These are phyloP conservation scores for Bombus huntii DNA, from an alignment of 1,140 invertebrate species.

Conservation along the genomic window DNA sequence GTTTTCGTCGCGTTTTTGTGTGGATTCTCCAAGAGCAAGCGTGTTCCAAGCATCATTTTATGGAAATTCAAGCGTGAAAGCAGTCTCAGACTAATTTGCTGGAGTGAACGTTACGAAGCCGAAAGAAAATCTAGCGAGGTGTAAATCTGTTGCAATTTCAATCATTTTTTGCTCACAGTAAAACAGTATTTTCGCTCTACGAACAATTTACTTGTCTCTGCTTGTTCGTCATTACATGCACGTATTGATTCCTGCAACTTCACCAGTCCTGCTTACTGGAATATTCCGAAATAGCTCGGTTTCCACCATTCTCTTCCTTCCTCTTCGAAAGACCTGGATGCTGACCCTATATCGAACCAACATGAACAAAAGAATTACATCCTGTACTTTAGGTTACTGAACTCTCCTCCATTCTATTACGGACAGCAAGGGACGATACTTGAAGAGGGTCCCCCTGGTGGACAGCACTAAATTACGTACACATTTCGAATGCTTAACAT, in stretches of 20 bases:
- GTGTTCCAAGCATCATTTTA: neutral
- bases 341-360: neutral
- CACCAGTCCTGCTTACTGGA: accelerated
- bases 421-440: neutral
- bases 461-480: neutral
- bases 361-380: neutral
- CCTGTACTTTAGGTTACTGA: neutral
- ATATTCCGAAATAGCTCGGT: neutral
- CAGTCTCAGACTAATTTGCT: neutral
- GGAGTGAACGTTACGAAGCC: neutral
- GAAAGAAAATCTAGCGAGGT: neutral
- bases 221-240: neutral
- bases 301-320: neutral
- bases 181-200: neutral
- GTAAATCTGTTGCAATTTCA: neutral
- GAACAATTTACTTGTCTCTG: neutral
- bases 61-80: neutral
- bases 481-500: neutral
- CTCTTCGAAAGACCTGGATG: neutral
- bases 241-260: neutral
- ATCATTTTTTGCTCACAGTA: neutral
- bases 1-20: neutral
- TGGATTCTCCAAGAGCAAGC: neutral
- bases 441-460: neutral
- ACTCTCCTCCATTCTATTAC: neutral